Conservation (phyloP, 2,888 invertebrate species). For the Agrochola lota region DNA sequence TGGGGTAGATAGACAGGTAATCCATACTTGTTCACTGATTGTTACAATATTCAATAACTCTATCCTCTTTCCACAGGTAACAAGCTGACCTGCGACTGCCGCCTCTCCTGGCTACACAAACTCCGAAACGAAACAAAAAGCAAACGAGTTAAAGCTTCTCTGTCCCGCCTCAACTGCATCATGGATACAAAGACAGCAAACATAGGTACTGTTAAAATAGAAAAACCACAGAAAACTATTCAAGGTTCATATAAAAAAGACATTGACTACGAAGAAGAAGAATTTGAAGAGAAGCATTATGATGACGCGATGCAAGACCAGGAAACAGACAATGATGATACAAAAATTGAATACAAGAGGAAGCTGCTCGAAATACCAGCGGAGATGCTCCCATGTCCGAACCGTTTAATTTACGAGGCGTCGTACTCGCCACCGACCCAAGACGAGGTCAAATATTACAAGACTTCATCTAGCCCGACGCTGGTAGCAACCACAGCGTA, state of each 20-base stretch:
- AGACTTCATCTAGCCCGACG: conserved; percentile 77
- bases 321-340: conserved; percentile 77
- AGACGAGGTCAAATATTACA: conserved; percentile 87
- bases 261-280: conserved; percentile 79
- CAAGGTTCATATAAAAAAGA: conserved; percentile 74
- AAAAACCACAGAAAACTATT: conserved; percentile 69
- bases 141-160: conserved; percentile 91
- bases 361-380: conserved; percentile 83
- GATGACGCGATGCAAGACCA: conserved; percentile 87
- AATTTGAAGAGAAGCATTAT: conserved; percentile 81
- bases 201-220: conserved; percentile 73
- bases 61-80: conserved; percentile 92
- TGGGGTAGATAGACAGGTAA: neutral
- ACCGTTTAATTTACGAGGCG: conserved; percentile 81
- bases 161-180: conserved; percentile 93
- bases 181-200: conserved; percentile 87
- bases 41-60: neutral
- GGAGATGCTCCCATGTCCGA: conserved; percentile 84
- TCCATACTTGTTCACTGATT: neutral
- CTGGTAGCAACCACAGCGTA: conserved; percentile 63
- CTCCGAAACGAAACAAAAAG: conserved; percentile 94
- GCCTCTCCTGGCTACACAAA: conserved; percentile 94
- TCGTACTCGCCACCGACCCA: conserved; percentile 86
- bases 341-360: conserved; percentile 81
- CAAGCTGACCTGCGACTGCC: conserved; percentile 95